These are phyloP conservation scores for Pteropus rufus DNA, from an alignment of 2,797 vertebrate species.

Conservation along the genomic window DNA sequence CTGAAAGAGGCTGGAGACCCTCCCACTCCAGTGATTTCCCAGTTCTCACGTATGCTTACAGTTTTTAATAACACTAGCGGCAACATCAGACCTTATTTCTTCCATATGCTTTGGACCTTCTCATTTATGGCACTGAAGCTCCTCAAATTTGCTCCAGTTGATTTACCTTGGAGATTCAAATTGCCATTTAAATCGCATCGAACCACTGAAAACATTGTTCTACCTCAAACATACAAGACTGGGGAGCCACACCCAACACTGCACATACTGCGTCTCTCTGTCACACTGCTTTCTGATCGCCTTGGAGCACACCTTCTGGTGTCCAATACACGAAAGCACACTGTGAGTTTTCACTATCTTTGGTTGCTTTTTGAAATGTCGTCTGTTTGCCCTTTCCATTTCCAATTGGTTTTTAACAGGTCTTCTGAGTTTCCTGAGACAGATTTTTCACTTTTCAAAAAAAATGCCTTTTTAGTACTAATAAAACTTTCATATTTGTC, in stretches of 20 bases:
- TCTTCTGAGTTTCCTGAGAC: not conserved
- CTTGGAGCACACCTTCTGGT: not conserved
- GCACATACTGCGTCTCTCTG: not conserved
- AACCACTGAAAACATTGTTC: slow-evolving; percentile 64
- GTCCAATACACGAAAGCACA: not conserved
- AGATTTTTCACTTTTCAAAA: slow-evolving; percentile 65
- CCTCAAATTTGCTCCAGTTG: slow-evolving; percentile 69
- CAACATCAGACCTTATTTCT: slow-evolving; percentile 67
- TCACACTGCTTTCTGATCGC: not conserved
- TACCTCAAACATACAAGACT: slow-evolving; percentile 2
- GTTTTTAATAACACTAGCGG: slow-evolving; percentile 69
- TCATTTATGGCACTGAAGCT: slow-evolving; percentile 59
- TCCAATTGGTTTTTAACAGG: slow-evolving; percentile 22
- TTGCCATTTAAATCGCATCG: slow-evolving; percentile 54
- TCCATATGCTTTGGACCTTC: slow-evolving; percentile 71
- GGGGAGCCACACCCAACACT: not conserved
- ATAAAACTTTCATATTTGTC: slow-evolving; percentile 83
- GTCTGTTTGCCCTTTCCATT: slow-evolving; percentile 44
- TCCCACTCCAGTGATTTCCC: slow-evolving; percentile 32
- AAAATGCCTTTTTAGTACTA: slow-evolving; percentile 77
- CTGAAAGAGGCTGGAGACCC: not conserved
- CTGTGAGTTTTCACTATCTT: not conserved
- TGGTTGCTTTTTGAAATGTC: not conserved
- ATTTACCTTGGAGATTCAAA: slow-evolving; percentile 65
- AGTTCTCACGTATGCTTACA: slow-evolving; percentile 68